Percentiles rank a stretch among this genome's conserved stretches.
phyloP scores from a whole-genome alignment of 2,888 invertebrate species.

The Mythimna albipuncta region DNA sequence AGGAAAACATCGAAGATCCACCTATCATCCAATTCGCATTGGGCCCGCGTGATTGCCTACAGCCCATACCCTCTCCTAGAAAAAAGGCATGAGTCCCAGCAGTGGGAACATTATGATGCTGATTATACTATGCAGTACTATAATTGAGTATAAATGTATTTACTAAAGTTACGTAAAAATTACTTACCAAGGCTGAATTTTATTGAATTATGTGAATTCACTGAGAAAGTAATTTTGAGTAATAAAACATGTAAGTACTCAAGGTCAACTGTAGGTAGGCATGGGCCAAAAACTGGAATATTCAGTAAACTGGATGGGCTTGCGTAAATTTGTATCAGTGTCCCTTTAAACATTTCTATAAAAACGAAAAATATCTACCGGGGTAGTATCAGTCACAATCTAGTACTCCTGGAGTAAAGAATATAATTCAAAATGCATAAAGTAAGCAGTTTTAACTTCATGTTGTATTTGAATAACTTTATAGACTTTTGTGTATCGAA shows the following conservation, averaged over 20 bases:
- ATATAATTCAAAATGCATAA: conserved; percentile 53
- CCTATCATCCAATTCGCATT: too few relatives aligned
- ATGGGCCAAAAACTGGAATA: conserved; percentile 11
- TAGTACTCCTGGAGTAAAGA: conserved; percentile 14
- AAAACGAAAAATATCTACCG: conserved; percentile 30
- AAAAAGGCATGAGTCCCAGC: too few relatives aligned
- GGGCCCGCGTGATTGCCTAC: too few relatives aligned
- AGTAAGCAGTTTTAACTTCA: conserved; percentile 6
- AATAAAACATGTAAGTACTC: conserved; percentile 9
- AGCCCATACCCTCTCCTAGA: too few relatives aligned
- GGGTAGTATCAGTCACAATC: conserved; percentile 39
- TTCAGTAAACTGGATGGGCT: conserved; percentile 9
- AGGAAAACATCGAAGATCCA: too few relatives aligned
- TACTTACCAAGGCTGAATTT: background rate
- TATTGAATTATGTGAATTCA: conserved; percentile 9
- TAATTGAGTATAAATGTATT: too few relatives aligned
- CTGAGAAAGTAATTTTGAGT: background rate
- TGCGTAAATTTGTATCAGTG: conserved; percentile 18
- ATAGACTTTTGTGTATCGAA: too few relatives aligned
- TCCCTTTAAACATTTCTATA: conserved; percentile 38
- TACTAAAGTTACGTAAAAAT: background rate
- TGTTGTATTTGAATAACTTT: background rate
- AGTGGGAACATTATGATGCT: too few relatives aligned
- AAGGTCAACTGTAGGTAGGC: conserved; percentile 6
- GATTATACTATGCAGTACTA: too few relatives aligned